Percentiles rank a stretch among this genome's conserved stretches.
These are phyloP conservation scores for Standfussiana lucernea DNA, from an alignment of 2,888 invertebrate species.

Conservation along the genomic window DNA sequence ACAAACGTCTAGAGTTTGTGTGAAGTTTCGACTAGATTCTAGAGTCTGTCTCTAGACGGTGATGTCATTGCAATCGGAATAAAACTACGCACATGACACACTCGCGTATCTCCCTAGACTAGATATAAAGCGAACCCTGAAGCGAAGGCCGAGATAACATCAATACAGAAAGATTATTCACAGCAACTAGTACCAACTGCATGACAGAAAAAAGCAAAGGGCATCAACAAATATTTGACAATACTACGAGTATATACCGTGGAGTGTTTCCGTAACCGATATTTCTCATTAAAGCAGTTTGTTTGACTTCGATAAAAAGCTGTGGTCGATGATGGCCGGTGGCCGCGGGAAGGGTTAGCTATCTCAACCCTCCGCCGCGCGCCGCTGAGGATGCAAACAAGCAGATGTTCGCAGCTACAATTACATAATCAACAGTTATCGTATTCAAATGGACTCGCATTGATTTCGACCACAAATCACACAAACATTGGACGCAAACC, in stretches of 20 bases:
- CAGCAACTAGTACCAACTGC: conserved; percentile 51
- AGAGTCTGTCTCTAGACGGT: neutral
- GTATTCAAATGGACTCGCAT: conserved; percentile 85
- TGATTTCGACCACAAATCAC: conserved; percentile 69
- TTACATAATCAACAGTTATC: conserved; percentile 89
- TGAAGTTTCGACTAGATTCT: neutral
- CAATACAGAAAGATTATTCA: conserved; percentile 67
- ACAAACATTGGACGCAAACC: conserved; percentile 55
- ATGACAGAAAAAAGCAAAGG: conserved; percentile 71
- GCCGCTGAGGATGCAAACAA: conserved; percentile 81
- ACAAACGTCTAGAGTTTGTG: neutral
- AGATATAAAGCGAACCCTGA: conserved; percentile 65
- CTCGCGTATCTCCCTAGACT: conserved; percentile 45
- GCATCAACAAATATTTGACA: conserved; percentile 83
- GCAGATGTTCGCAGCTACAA: conserved; percentile 87
- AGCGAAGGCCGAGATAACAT: conserved; percentile 62
- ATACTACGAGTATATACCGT: conserved; percentile 79
- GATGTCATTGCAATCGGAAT: conserved; percentile 37
- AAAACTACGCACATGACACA: conserved; percentile 28
- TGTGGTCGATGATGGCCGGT: conserved; percentile 82
- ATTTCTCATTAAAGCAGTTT: conserved; percentile 88
- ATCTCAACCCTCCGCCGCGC: conserved; percentile 76
- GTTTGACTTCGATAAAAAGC: conserved; percentile 88
- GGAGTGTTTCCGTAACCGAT: conserved; percentile 89
- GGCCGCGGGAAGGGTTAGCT: conserved; percentile 83